Evolutionary conservation across 2,797 vertebrate species (phyloP).

Genomic region (Chelonia mydas): DNA sequence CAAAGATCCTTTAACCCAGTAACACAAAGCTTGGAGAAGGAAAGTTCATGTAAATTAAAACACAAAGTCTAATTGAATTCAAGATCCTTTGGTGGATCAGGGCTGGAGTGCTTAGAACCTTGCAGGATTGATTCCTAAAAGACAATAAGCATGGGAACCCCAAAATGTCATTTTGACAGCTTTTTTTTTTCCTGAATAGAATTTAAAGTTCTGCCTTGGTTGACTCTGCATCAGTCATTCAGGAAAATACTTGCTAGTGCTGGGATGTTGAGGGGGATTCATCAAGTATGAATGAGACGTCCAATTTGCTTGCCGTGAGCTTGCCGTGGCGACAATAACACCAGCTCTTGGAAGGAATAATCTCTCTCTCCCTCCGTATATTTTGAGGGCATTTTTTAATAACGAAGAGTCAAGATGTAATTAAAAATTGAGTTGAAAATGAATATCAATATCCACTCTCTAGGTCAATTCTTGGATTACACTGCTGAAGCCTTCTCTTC

Average conservation of each 20-base stretch:
- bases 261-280: conserved; percentile 42
- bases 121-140: background rate
- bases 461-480: background rate
- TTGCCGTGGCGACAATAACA: conserved; percentile 26
- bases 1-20: background rate
- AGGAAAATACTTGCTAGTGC: background rate
- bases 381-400: conserved; percentile 2
- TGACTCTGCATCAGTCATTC: conserved; percentile 47
- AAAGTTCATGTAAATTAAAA: background rate
- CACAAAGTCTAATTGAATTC: background rate
- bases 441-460: background rate
- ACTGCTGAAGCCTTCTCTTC: conserved; percentile 16
- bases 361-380: background rate
- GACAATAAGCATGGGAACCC: background rate
- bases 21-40: background rate
- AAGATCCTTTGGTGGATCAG: background rate
- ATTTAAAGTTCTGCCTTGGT: conserved; percentile 40
- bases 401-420: background rate
- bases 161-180: background rate
- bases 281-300: conserved; percentile 67
- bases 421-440: background rate
- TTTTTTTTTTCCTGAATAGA: background rate
- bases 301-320: conserved; percentile 12
- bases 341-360: conserved; percentile 14
- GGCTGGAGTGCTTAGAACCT: background rate